Evolutionary conservation across 2,113 vertebrate species (phyloP), one percentile per base, ranked within the genome.

Genomic region (Arothron firmamentum): DNA sequence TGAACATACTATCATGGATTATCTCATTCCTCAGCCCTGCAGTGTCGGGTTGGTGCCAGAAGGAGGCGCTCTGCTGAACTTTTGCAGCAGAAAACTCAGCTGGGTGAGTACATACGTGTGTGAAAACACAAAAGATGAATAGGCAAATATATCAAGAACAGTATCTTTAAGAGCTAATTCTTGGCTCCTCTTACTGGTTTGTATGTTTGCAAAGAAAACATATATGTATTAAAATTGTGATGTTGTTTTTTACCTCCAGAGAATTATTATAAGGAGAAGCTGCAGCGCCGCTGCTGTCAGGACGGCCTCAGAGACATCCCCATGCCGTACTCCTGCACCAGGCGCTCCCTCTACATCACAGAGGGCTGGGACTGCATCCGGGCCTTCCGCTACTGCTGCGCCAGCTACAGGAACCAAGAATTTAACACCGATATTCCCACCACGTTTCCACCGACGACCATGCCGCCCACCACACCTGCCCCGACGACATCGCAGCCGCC

Each of bases 301-400:
- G 92, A 94, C 0, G 94, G 96, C 3, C 94, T 96, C 82, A 74
- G 80, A 17, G 90, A 92, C 0, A 93, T 94, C 65, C 92, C 83
- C 5, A 97, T 96, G 96, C 75, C 63, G 0, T 93, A 93, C 83
- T 66, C 86, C 1, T 98, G 96, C 2, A 82, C 87, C 5, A 77
- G 67, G 0, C 82, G 95, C 43, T 76, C 79, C 0, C 61, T 57
- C 52, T 95, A 92, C 85, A 89, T 98, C 86, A 72, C 86, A 0
- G 92, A 92, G 0, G 85, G 78, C 6, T 56, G 66, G 8, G 70
- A 83, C 10, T 98, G 95, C 6, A 62, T 91, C 4, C 57, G 3
- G 0, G 93, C 90, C 38, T 98, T 98, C 87, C 88, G 96, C 0
- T 77, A 90, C 75, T 98, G 96, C 85, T 98, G 96, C 65, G 75